These are phyloP conservation scores for Agapostemon virescens DNA, from an alignment of 2,888 invertebrate species.

Conservation along the genomic window DNA sequence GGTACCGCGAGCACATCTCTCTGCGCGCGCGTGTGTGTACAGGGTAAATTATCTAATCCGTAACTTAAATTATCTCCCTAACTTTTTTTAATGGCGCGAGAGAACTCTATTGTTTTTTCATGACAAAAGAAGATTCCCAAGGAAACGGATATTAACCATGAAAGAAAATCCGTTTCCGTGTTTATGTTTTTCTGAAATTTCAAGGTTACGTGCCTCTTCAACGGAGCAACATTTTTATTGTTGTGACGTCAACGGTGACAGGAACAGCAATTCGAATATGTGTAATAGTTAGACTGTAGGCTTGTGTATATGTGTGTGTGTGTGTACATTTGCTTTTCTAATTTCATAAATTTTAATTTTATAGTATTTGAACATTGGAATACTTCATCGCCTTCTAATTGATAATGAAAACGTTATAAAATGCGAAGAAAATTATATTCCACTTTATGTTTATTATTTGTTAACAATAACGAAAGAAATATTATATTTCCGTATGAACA, in stretches of 20 bases:
- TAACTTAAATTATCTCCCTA: background rate
- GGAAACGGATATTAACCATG: background rate
- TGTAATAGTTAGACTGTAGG: background rate
- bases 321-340: no score
- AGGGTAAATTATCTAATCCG: constrained; percentile 7
- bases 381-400: no score
- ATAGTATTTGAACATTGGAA: no score
- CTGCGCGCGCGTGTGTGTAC: background rate
- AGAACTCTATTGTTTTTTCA: background rate
- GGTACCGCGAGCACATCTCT: constrained; percentile 34
- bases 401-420: no score
- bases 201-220: background rate
- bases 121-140: background rate
- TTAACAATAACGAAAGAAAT: no score
- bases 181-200: background rate
- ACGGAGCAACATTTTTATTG: background rate
- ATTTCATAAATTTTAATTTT: no score
- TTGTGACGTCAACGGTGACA: background rate
- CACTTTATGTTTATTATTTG: no score
- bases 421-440: no score
- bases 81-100: background rate
- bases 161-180: background rate
- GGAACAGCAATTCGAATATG: background rate
- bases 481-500: no score
- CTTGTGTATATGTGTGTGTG: no score